phyloP scores from a whole-genome alignment of 2,113 vertebrate species.

The Cyphomyrus discorhynchus region DNA sequence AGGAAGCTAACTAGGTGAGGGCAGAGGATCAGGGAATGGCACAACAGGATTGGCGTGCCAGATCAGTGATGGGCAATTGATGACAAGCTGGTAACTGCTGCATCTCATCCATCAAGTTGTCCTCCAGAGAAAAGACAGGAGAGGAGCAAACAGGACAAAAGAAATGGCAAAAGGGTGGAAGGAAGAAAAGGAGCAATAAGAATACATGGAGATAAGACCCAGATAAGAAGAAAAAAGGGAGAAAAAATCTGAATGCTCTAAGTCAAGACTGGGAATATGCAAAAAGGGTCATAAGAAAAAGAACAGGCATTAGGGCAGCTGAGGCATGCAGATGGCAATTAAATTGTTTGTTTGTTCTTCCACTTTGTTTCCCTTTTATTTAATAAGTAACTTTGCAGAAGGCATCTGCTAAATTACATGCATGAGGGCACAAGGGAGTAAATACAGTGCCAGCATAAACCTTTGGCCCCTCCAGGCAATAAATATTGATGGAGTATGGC shows the following conservation, averaged over 20 bases:
- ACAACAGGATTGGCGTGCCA: not conserved
- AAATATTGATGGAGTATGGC: not conserved
- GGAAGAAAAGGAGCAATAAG: slow-evolving; percentile 1
- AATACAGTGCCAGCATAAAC: not conserved
- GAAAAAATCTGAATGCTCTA: slow-evolving; percentile 8
- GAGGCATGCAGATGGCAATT: not conserved
- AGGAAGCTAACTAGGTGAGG: not conserved
- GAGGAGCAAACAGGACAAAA: slow-evolving; percentile 1
- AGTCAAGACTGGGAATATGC: not conserved
- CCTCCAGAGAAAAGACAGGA: not conserved
- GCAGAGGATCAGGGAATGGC: not conserved
- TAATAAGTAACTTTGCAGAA: not conserved
- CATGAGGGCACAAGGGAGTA: not conserved
- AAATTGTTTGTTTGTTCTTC: not conserved
- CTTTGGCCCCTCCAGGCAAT: not conserved
- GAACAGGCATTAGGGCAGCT: not conserved
- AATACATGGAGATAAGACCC: not conserved
- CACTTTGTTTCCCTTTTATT: not conserved
- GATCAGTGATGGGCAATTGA: slow-evolving; percentile 37
- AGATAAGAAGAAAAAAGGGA: not conserved
- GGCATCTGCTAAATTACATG: slow-evolving; percentile 3
- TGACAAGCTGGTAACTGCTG: slow-evolving; percentile 40
- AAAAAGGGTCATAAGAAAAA: not conserved
- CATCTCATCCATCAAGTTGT: slow-evolving; percentile 44
- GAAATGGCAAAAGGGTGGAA: not conserved